Percentiles rank a stretch among this genome's conserved stretches.
phyloP scores from a whole-genome alignment of 2,888 invertebrate genomes.

The Alcis repandata region DNA sequence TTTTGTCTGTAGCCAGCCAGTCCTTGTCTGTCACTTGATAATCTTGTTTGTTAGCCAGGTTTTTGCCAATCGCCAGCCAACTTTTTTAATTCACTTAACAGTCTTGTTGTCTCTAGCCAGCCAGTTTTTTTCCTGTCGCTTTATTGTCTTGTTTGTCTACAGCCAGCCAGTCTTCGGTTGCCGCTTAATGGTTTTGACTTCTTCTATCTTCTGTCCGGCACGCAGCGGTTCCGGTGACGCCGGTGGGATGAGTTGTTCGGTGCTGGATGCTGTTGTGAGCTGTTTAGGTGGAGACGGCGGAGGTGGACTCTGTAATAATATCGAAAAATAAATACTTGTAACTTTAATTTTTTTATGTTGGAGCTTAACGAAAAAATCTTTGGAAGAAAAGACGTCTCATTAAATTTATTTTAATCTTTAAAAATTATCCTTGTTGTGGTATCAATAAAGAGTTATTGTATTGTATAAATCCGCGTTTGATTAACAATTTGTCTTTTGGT shows the following conservation, averaged over 20 bases:
- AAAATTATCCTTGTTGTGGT: no score
- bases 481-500: no score
- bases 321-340: no score
- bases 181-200: conserved; percentile 83
- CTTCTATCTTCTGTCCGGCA: conserved; percentile 79
- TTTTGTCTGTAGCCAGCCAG: neutral
- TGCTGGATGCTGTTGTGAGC: conserved; percentile 77
- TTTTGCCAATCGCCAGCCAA: neutral
- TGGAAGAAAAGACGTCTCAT: no score
- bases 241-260: conserved; percentile 82
- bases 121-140: neutral
- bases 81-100: neutral
- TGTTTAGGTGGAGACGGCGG: conserved; percentile 64
- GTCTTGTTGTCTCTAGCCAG: neutral
- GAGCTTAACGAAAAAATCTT: no score
- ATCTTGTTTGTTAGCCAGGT: no score
- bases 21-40: neutral
- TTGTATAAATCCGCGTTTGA: no score
- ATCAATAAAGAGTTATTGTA: no score
- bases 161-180: conserved; percentile 89
- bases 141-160: conserved; percentile 55
- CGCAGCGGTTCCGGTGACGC: conserved; percentile 75
- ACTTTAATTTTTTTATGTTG: no score
- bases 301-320: conserved; percentile 43
- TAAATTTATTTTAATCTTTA: no score